Percentiles rank a stretch among this genome's conserved stretches.
phyloP scores from a whole-genome alignment of 2,113 vertebrate genomes.

The Beaufortia kweichowensis region DNA sequence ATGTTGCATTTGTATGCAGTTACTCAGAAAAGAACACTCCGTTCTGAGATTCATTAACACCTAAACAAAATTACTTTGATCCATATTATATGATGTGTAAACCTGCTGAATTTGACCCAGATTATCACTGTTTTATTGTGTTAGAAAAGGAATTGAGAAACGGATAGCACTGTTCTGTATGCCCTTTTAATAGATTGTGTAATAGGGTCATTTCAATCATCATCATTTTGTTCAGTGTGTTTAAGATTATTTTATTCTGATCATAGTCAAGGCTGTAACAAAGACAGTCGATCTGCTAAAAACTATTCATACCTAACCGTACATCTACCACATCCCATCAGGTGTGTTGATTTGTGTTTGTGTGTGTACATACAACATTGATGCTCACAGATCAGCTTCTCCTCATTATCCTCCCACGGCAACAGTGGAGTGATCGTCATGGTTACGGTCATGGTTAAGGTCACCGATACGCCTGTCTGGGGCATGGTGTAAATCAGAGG shows the following conservation, averaged over 20 bases:
- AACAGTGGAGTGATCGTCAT: conserved; percentile 5
- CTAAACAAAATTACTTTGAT: conserved; percentile 28
- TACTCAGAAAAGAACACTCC: conserved; percentile 3
- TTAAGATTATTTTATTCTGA: neutral
- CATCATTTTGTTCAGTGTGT: neutral
- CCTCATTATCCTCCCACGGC: conserved; percentile 13
- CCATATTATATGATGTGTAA: neutral
- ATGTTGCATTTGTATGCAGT: conserved; percentile 3
- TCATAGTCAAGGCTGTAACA: neutral
- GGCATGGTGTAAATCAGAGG: conserved; percentile 24
- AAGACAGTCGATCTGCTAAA: neutral
- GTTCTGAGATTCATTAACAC: conserved; percentile 28
- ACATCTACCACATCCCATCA: neutral
- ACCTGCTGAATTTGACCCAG: conserved; percentile 28
- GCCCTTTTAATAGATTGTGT: neutral
- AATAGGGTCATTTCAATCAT: neutral
- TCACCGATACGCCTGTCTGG: conserved; percentile 2
- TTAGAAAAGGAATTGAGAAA: conserved; percentile 59
- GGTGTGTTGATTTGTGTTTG: conserved; percentile 20
- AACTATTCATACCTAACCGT: conserved; percentile 13
- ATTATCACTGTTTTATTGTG: conserved; percentile 17
- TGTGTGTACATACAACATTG: conserved; percentile 10
- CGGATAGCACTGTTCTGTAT: conserved; percentile 20
- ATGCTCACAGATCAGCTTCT: conserved; percentile 52
- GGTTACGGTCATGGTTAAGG: conserved; percentile 20